Percentiles rank a stretch among this genome's conserved stretches.
phyloP scores from a whole-genome alignment of 2,113 vertebrate species.

The Cebus imitator region DNA sequence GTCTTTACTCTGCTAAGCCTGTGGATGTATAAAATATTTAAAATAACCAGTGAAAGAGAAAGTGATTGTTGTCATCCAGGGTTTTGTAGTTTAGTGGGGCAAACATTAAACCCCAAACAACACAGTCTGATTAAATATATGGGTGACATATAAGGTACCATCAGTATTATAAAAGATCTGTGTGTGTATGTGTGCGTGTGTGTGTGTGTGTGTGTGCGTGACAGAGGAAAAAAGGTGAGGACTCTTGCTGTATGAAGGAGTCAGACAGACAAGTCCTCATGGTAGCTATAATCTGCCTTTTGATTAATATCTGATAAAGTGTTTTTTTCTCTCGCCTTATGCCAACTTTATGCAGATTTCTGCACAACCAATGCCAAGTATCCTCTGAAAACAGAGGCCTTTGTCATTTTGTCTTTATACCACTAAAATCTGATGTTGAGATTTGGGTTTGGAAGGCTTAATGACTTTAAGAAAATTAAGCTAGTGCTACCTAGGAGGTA shows the following conservation, averaged over 20 bases:
- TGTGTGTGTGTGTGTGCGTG: not conserved
- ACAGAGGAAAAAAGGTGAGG: not conserved
- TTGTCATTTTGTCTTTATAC: not conserved
- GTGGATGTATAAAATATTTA: not conserved
- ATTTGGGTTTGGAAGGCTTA: not conserved
- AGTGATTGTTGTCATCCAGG: not conserved
- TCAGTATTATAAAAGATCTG: not conserved
- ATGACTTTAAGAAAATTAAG: not conserved
- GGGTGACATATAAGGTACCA: too few species aligned
- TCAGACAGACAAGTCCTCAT: not conserved
- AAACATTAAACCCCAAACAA: not conserved
- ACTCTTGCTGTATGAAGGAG: not conserved
- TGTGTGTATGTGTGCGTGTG: not conserved
- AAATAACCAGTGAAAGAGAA: not conserved
- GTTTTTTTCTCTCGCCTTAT: not conserved
- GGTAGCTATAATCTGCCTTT: not conserved
- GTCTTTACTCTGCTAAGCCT: not conserved
- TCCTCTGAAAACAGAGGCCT: not conserved
- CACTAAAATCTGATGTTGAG: not conserved
- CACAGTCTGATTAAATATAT: not conserved
- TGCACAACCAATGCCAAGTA: not conserved
- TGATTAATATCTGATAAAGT: not conserved
- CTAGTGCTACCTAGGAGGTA: not conserved
- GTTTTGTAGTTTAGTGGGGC: not conserved
- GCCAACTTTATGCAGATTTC: not conserved